phyloP scores from a whole-genome alignment of 2,888 invertebrate species.

The Panzeria rudis region DNA sequence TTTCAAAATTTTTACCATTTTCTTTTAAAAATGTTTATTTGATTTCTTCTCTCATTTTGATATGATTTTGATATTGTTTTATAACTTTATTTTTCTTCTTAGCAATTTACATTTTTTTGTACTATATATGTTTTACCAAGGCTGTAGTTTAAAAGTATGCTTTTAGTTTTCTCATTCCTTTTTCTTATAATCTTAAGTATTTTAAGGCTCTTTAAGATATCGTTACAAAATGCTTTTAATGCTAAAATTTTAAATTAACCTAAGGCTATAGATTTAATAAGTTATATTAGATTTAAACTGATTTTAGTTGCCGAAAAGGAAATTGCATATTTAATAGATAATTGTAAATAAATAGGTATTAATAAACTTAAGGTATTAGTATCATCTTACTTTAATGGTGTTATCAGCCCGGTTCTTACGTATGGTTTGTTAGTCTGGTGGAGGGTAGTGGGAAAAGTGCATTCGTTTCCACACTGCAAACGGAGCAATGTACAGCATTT shows the following conservation, averaged over 20 bases:
- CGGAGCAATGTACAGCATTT: too few species aligned
- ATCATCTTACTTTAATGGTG: too few species aligned
- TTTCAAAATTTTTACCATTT: background rate
- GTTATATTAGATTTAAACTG: slow-evolving; percentile 3
- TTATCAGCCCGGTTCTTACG: too few species aligned
- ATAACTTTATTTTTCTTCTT: background rate
- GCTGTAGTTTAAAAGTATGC: slow-evolving; percentile 10
- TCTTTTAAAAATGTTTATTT: background rate
- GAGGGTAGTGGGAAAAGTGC: too few species aligned
- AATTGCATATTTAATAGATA: slow-evolving; percentile 8
- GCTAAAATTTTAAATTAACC: background rate
- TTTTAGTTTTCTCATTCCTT: background rate
- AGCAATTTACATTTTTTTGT: background rate
- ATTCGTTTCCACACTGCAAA: too few species aligned
- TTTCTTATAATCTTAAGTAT: background rate
- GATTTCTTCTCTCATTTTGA: background rate
- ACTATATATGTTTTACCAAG: background rate
- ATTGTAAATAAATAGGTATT: background rate
- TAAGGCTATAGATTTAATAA: background rate
- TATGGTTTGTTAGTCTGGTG: too few species aligned
- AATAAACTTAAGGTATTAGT: background rate
- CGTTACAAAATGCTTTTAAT: slow-evolving; percentile 8
- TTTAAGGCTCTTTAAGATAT: background rate
- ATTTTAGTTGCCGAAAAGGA: background rate
- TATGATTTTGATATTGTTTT: background rate